These are phyloP conservation scores for Morphnarchus princeps DNA, from an alignment of 2,113 vertebrate species.

Conservation along the genomic window DNA sequence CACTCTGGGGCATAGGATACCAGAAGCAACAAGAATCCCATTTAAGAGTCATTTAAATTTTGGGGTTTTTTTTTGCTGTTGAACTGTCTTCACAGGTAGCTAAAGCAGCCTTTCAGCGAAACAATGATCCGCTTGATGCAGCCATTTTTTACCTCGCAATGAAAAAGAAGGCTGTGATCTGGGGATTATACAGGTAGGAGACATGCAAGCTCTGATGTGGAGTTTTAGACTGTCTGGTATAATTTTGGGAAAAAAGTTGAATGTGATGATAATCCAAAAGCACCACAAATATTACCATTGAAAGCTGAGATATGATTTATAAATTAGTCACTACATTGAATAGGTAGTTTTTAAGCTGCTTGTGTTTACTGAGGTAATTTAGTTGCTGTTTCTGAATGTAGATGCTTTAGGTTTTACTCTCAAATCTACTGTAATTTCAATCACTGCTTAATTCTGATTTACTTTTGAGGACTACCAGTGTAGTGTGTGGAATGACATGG, in stretches of 20 bases:
- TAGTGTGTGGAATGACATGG: not conserved
- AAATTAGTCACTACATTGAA: not conserved
- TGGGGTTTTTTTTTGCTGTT: not conserved
- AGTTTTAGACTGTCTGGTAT: not conserved
- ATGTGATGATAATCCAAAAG: not conserved
- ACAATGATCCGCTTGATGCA: slow-evolving; percentile 93
- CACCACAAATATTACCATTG: not conserved
- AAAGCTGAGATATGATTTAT: not conserved
- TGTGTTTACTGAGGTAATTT: not conserved
- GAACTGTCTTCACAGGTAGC: slow-evolving; percentile 82
- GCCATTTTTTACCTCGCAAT: slow-evolving; percentile 96
- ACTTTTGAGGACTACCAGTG: not conserved
- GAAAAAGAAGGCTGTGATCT: slow-evolving; percentile 97
- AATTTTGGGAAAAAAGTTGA: not conserved
- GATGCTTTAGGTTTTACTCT: not conserved
- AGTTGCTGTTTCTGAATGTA: not conserved
- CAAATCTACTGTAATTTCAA: not conserved
- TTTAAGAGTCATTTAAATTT: not conserved
- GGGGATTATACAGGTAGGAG: slow-evolving; percentile 93
- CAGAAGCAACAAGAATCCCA: not conserved
- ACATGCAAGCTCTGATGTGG: not conserved
- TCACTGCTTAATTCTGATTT: not conserved
- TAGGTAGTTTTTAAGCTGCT: not conserved
- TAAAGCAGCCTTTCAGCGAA: slow-evolving; percentile 91
- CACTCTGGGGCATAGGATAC: not conserved